Conservation (phyloP, 2,888 invertebrate species). For the Sphaerophoria taeniata region DNA sequence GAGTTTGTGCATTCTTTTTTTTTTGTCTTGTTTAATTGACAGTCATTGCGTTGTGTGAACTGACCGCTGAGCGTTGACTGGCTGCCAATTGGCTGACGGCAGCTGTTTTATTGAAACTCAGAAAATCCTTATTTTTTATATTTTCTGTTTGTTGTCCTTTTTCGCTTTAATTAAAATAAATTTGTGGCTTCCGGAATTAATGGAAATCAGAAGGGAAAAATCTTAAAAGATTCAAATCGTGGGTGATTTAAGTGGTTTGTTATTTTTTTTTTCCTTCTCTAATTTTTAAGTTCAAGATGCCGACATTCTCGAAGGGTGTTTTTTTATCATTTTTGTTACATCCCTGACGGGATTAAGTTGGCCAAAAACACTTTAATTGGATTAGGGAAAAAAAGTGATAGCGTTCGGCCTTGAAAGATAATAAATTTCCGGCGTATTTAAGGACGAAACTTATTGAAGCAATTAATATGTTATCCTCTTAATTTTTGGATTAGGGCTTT, state of each 20-base stretch:
- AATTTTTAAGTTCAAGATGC: background rate
- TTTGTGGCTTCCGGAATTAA: constrained; percentile 47
- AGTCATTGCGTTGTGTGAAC: constrained; percentile 53
- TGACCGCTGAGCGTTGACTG: constrained; percentile 9
- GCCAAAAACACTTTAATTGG: constrained; percentile 33
- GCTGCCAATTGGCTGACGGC: constrained; percentile 13
- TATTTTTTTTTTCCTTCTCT: background rate
- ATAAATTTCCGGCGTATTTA: background rate
- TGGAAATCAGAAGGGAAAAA: constrained; percentile 23
- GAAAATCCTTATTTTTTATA: constrained; percentile 6
- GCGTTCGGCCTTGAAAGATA: background rate
- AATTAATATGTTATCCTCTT: background rate
- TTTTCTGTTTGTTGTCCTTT: background rate
- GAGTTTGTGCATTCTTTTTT: background rate
- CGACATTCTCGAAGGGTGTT: background rate
- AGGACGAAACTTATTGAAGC: background rate
- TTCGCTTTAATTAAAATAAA: constrained; percentile 59
- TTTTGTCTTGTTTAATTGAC: constrained; percentile 31
- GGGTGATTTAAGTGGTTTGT: constrained; percentile 8
- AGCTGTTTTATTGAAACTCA: background rate
- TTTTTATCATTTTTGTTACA: constrained; percentile 16
- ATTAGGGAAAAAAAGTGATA: constrained; percentile 27
- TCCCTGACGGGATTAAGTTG: constrained; percentile 41
- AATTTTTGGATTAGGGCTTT: background rate
- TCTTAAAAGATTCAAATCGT: constrained; percentile 14